Evolutionary conservation across 2,113 vertebrate genomes (phyloP), one percentile per base, ranked within the genome.

Genomic region (Alligator mississippiensis): DNA sequence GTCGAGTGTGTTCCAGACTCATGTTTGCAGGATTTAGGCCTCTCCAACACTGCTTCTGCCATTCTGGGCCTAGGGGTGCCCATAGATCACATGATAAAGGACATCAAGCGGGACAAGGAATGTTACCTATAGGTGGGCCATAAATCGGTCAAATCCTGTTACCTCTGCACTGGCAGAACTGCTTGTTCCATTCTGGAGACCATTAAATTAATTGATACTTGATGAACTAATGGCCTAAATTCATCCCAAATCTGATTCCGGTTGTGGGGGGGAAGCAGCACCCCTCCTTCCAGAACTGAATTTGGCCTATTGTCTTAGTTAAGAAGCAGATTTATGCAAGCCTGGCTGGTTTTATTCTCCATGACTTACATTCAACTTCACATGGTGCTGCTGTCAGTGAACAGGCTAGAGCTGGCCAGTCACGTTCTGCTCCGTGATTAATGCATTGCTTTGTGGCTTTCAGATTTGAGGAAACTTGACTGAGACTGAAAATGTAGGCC

Each of bases 391-490:
- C 9, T 34, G 38, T 5, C 30, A 22, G 30, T 11, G 15, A 30
- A 63, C 62, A 68, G 66, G 30, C 8, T 19, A 19, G n/a, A 34
- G 17, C 15, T 8, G 66, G n/a, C n/a, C 34, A 18, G n/a, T 30
- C 68, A 22, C 13, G 6, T 22, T 25, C 70, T 22, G 38, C 8
- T 21, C 70, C 19, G n/a, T 62, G 12, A 85, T 64, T 14, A 4
- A 34, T 3, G 2, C 77, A 92, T 1, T 11, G 2, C 79, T 84
- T 79, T 89, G 27, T 92, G 14, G 38, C 57, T 95, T 96, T 90
- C 90, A 96, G 96, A 17, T 77, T 38, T n/a, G 59, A 85, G 88
- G 77, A 75, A 63, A 57, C 30, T 25, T 59, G 57, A 74, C 70
- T 72, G 34, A 38, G 18, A 16, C 9, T 66, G 77, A 82, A 90